These are phyloP conservation scores for Zelostemma sp. DNA, from an alignment of 1,140 invertebrate species.

Conservation along the genomic window DNA sequence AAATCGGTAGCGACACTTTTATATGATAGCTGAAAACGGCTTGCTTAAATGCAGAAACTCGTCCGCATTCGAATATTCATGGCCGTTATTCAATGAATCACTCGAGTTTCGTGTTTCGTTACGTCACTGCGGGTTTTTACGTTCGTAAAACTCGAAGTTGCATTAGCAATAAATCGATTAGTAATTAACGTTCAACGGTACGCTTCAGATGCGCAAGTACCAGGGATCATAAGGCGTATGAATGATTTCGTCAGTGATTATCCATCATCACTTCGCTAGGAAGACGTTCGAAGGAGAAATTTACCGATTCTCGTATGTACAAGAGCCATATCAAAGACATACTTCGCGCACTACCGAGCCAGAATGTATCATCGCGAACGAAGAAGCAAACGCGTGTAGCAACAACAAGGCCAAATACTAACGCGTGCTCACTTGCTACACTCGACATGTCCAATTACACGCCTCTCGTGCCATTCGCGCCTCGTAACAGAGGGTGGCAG, in stretches of 20 bases:
- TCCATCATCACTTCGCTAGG: slow-evolving; percentile 61
- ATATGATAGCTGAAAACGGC: neutral
- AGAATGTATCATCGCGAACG: slow-evolving; percentile 1
- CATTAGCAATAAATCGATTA: slow-evolving; percentile 59
- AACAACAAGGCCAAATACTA: slow-evolving; percentile 25
- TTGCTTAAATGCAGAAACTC: neutral
- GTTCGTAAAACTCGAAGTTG: too few relatives aligned
- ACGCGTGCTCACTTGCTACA: slow-evolving; percentile 21
- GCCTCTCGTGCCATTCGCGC: slow-evolving; percentile 47
- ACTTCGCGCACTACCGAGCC: too few relatives aligned
- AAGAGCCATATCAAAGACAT: too few relatives aligned
- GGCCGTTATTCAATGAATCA: too few relatives aligned
- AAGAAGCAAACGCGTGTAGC: neutral
- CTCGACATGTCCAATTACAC: slow-evolving; percentile 57
- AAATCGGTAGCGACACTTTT: slow-evolving; percentile 12
- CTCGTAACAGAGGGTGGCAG: slow-evolving; percentile 24
- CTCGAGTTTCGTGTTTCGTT: neutral
- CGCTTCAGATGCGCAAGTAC: neutral
- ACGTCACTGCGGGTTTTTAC: neutral
- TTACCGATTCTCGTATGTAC: neutral
- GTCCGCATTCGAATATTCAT: too few relatives aligned
- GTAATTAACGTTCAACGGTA: slow-evolving; percentile 65
- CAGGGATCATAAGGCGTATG: slow-evolving; percentile 26
- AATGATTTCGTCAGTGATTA: slow-evolving; percentile 64
- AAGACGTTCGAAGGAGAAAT: slow-evolving; percentile 51